Evolutionary conservation across 2,888 invertebrate genomes (phyloP).

Genomic region (Parnassius apollo): DNA sequence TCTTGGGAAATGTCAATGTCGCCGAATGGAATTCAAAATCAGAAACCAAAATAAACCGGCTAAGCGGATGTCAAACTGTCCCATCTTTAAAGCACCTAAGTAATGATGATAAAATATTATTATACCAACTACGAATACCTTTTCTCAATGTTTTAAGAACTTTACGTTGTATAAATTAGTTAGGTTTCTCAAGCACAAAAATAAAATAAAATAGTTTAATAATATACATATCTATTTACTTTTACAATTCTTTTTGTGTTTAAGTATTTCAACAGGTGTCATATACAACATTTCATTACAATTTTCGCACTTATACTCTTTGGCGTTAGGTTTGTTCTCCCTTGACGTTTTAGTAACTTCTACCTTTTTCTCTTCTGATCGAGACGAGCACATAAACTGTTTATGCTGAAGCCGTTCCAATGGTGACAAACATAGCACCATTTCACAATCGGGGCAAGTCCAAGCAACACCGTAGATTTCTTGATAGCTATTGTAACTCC

Average conservation of each 20-base stretch:
- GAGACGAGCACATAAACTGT: slow-evolving; percentile 67
- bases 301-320: slow-evolving; percentile 85
- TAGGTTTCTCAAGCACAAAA: no score
- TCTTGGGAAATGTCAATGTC: no score
- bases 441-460: slow-evolving; percentile 86
- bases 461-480: slow-evolving; percentile 84
- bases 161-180: no score
- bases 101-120: no score
- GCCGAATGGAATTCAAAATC: no score
- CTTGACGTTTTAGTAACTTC: slow-evolving; percentile 45
- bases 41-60: no score
- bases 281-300: slow-evolving; percentile 86
- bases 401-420: slow-evolving; percentile 89
- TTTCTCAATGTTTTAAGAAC: no score
- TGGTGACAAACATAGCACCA: slow-evolving; percentile 82
- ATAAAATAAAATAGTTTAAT: no score
- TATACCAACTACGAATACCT: no score
- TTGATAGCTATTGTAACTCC: slow-evolving; percentile 83
- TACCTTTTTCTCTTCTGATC: slow-evolving; percentile 48
- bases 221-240: slow-evolving; percentile 46
- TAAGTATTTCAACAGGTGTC: slow-evolving; percentile 91
- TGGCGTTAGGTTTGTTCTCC: slow-evolving; percentile 78
- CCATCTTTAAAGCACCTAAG: no score
- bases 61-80: no score
- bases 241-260: slow-evolving; percentile 87